These are phyloP conservation scores for Malthinus flaveolus DNA, from an alignment of 2,888 invertebrate species.

Conservation along the genomic window DNA sequence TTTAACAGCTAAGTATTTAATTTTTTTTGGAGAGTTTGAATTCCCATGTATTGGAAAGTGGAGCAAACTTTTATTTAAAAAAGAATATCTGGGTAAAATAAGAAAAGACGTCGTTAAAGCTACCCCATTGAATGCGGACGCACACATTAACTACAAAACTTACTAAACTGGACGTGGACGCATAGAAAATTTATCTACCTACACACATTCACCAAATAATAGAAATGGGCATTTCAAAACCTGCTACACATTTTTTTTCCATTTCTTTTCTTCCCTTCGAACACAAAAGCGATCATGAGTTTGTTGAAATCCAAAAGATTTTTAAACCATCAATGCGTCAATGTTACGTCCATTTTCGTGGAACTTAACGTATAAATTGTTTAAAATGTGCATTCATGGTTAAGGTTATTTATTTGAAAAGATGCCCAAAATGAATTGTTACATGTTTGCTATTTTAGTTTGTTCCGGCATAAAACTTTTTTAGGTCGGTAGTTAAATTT, in stretches of 20 bases:
- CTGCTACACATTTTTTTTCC: conserved; percentile 5
- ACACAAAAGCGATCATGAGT: conserved; percentile 45
- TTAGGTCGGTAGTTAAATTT: too few relatives aligned
- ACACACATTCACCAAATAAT: background rate
- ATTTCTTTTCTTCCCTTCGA: background rate
- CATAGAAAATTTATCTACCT: too few relatives aligned
- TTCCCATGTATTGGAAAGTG: too few relatives aligned
- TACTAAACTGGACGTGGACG: too few relatives aligned
- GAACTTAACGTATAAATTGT: conserved; percentile 34
- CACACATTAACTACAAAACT: too few relatives aligned
- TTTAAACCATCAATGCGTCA: conserved; percentile 39
- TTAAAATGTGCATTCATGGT: conserved; percentile 4
- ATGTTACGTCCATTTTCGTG: conserved; percentile 37
- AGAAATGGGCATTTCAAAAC: conserved; percentile 6
- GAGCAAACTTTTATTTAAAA: too few relatives aligned
- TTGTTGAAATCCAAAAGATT: conserved; percentile 45
- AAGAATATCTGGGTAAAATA: too few relatives aligned
- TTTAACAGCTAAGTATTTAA: too few relatives aligned
- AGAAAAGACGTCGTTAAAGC: too few relatives aligned
- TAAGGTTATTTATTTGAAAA: background rate
- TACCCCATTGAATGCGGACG: too few relatives aligned
- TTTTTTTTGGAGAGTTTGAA: too few relatives aligned
- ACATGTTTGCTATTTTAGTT: conserved; percentile 46
- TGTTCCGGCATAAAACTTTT: conserved; percentile 41
- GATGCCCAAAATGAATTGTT: conserved; percentile 42